These are phyloP conservation scores for Lissocephala sabroskyi DNA, from an alignment of 2,888 invertebrate genomes.

Conservation along the genomic window DNA sequence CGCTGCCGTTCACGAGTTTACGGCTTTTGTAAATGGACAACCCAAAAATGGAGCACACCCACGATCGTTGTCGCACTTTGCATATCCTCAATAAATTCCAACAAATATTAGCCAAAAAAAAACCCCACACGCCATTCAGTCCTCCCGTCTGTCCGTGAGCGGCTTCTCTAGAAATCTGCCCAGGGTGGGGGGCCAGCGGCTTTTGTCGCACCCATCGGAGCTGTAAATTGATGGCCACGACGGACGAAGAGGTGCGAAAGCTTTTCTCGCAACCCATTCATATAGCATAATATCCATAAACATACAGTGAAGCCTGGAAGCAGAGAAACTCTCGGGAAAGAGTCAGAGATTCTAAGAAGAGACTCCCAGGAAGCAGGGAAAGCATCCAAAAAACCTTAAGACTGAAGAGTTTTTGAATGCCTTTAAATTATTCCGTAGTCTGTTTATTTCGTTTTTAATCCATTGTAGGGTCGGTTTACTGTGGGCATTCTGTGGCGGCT, in stretches of 20 bases:
- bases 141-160: not conserved
- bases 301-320: no score
- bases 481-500: not conserved
- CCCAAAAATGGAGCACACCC: constrained; percentile 40
- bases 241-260: constrained; percentile 25
- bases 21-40: no score
- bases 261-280: constrained; percentile 29
- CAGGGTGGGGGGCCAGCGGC: constrained; percentile 22
- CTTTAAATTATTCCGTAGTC: no score
- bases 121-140: no score
- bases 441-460: no score
- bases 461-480: no score
- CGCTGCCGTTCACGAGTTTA: not conserved
- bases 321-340: no score
- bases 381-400: no score
- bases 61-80: constrained; percentile 1
- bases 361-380: no score
- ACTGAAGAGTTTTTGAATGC: no score
- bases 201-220: constrained; percentile 54
- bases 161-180: not conserved
- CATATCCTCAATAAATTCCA: constrained; percentile 46
- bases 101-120: constrained; percentile 35
- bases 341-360: no score
- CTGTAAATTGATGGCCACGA: constrained; percentile 55
- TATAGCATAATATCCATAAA: not conserved